Conservation (phyloP, 2,797 vertebrate genomes). For the Neoniphon sammara region DNA sequence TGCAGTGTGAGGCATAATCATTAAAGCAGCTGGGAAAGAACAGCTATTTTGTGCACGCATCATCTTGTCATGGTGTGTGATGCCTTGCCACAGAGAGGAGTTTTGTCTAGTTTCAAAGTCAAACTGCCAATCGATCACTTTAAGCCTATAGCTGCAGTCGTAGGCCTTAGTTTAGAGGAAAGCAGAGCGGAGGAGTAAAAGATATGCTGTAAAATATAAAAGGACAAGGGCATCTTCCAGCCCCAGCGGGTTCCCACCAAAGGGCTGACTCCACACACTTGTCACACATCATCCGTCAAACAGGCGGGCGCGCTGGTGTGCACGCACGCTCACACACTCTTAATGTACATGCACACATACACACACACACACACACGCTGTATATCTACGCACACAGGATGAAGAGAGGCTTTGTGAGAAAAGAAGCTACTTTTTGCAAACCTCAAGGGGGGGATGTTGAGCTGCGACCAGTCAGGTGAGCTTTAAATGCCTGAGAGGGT, state of each 20-base stretch:
- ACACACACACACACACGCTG: no score
- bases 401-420: slow-evolving; percentile 9
- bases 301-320: slow-evolving; percentile 37
- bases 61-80: slow-evolving; percentile 16
- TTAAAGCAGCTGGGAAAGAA: neutral
- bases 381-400: slow-evolving; percentile 12
- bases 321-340: slow-evolving; percentile 5
- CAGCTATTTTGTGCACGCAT: neutral
- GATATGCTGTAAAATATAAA: slow-evolving; percentile 72
- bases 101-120: slow-evolving; percentile 77
- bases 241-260: slow-evolving; percentile 74
- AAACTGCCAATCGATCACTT: slow-evolving; percentile 69
- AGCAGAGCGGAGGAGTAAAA: slow-evolving; percentile 54
- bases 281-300: slow-evolving; percentile 79
- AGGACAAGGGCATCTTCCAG: slow-evolving; percentile 76
- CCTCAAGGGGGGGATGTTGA: slow-evolving; percentile 68
- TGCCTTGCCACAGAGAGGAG: slow-evolving; percentile 23
- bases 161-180: slow-evolving; percentile 40
- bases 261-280: slow-evolving; percentile 80
- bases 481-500: slow-evolving; percentile 48
- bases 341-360: slow-evolving; percentile 13
- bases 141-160: slow-evolving; percentile 43
- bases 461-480: slow-evolving; percentile 52
- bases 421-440: slow-evolving; percentile 8
- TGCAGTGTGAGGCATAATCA: slow-evolving; percentile 25